Base-by-base conservation (phyloP, 2,797 vertebrate genomes). In the Tokudaia muenninki region DNA sequence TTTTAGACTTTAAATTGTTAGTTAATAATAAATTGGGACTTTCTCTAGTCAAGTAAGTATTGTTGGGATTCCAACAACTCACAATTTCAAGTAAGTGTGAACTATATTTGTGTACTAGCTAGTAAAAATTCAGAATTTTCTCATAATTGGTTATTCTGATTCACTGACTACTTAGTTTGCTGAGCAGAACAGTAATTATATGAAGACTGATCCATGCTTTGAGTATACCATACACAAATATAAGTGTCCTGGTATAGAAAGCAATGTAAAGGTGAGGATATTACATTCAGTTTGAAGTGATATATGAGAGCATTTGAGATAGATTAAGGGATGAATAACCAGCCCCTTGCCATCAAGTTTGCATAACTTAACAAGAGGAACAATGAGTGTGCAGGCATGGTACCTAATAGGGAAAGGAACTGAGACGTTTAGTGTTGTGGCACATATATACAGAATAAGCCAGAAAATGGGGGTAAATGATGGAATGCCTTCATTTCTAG, bases 1-100 rank as follows among this genome's bases (percentile, higher is more conserved):
- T 79, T 91, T 91, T 95, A 52, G 79, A n/a, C 65, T 81, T 94
- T 88, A 92, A 91, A 59, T 47, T 80, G 17, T 94, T 95, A 83
- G 84, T 14, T 89, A 79, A 74, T 59, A 93, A 2, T 55, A 95
- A 90, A 16, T 65, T 79, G 65, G 81, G 81, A 87, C 10, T 59
- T 77, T 88, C 9, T 87, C 8, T 82, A 87, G 41, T 95, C 55
- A 92, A 94, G 24, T 97, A 87, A 95, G 29, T 80, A 78, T 79
- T 91, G 5, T 67, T 77, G 8, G 5, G 5, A 87, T 95, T 50
- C 91, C 14, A 44, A 2, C 37, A 61, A 29, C 59, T 83, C 24
- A 61, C 14, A 83, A 7, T 86, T 92, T n/a, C 41, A 84, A 13
- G 86, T 89, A 96, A 91, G 41, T 81, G 3, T 90, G 79, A 92